A percentile compares a stretch with the other conserved stretches of the same genome.
Evolutionary conservation across 2,888 invertebrate species (phyloP).

Genomic region (Agrotis clavis): DNA sequence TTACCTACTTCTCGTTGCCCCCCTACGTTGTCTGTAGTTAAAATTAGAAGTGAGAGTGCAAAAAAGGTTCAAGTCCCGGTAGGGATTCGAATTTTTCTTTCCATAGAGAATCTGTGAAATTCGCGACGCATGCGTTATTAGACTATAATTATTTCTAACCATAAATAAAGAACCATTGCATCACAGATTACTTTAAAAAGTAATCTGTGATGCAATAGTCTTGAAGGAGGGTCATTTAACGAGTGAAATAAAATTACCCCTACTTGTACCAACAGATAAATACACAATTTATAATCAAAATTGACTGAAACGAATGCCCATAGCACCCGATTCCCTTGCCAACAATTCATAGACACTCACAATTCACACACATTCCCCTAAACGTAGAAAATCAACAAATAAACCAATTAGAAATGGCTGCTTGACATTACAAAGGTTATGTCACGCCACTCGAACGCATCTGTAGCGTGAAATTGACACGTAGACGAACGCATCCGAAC

Average conservation of each 20-base stretch:
- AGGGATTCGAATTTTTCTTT: no score
- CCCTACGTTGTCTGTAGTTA: no score
- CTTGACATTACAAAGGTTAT: slow-evolving; percentile 73
- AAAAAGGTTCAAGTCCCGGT: no score
- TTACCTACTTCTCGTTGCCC: no score
- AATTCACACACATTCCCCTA: slow-evolving; percentile 55
- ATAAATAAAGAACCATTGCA: no score
- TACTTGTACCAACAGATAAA: not conserved
- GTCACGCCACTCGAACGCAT: slow-evolving; percentile 79
- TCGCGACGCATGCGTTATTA: no score
- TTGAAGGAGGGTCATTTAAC: not conserved
- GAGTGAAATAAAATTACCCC: not conserved
- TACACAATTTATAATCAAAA: slow-evolving; percentile 16
- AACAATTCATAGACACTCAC: slow-evolving; percentile 24
- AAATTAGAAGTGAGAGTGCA: no score
- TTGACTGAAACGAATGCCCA: slow-evolving; percentile 24
- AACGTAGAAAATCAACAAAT: slow-evolving; percentile 64
- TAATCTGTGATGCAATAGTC: no score
- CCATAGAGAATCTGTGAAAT: no score
- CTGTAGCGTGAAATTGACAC: slow-evolving; percentile 81
- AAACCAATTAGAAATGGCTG: slow-evolving; percentile 74
- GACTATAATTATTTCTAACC: no score
- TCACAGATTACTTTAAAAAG: no score
- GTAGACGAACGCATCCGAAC: slow-evolving; percentile 69
- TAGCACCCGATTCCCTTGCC: not conserved